phyloP scores from a whole-genome alignment of 2,888 invertebrate species.

The Unio delphinus region DNA sequence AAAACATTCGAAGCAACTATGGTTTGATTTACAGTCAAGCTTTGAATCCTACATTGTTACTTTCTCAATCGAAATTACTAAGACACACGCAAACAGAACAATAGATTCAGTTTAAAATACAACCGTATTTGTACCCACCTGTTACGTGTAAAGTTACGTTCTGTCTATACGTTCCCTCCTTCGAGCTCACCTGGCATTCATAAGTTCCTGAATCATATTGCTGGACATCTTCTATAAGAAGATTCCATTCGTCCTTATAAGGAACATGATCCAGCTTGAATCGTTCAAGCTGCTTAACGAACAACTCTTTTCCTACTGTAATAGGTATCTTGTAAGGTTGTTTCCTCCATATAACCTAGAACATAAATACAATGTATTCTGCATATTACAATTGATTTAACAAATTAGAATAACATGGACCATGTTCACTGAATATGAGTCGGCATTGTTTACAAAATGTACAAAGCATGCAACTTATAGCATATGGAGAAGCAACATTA shows the following conservation, averaged over 20 bases:
- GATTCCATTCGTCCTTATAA: constrained; percentile 50
- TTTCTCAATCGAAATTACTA: too few species aligned
- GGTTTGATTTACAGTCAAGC: too few species aligned
- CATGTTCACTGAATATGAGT: too few species aligned
- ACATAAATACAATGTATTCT: not conserved
- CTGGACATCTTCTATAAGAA: constrained; percentile 46
- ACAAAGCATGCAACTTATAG: too few species aligned
- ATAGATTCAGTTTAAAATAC: too few species aligned
- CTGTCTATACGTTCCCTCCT: constrained; percentile 31
- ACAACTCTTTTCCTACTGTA: constrained; percentile 47
- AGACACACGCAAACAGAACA: too few species aligned
- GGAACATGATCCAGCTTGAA: constrained; percentile 44
- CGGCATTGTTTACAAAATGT: too few species aligned
- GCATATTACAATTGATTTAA: too few species aligned
- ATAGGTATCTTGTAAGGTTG: constrained; percentile 37
- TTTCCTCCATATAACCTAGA: constrained; percentile 34
- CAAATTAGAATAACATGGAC: not conserved
- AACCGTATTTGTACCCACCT: constrained; percentile 25
- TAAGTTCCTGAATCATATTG: constrained; percentile 42
- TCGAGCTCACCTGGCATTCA: constrained; percentile 52
- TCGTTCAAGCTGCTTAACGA: constrained; percentile 34
- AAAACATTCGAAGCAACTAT: too few species aligned
- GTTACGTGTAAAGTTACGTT: constrained; percentile 35
- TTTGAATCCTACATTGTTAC: too few species aligned
- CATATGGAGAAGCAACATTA: too few species aligned